Base-by-base conservation (phyloP, 2,888 invertebrate genomes). In the Rosalia funebris region DNA sequence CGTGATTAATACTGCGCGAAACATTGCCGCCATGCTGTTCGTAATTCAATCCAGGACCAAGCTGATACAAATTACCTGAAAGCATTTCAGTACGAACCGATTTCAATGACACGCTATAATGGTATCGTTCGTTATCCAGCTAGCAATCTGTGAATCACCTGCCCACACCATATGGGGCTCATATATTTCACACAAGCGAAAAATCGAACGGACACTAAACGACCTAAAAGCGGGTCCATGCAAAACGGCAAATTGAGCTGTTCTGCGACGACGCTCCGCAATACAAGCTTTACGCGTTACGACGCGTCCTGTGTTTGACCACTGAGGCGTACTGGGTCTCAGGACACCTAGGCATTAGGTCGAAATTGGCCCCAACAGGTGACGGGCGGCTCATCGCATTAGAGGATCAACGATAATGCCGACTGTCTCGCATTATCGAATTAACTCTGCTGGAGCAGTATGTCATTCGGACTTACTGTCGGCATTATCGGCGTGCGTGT, bases 251-350 rank as follows among this genome's bases (percentile, higher is more conserved):
- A 74, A 73, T 72, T 73, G 71, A 69, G 72, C 71, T 71, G 70
- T 73, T 70, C 52, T 59, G 46, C 54, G 60, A 63, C 57, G 60
- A 66, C 63, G 65, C 60, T 63, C 55, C 46, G 47, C 57, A 55
- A 15, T 42, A 63, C 60, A 48, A 65, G 65, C 63, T 65, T 68
- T 53, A 71, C 69, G 62, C 63, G 60, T 67, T 67, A 61, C 67
- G 71, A 71, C 71, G 68, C 62, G 61, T 54, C 55, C 63, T 70
- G 60, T 71, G 71, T 66, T 69, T 71, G 69, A 70, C 71, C 71
- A 70, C 45, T 64, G 63, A 65, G 66, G 71, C 70, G 68, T 70
- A 57, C 48, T 57, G 41, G 50, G 46, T 31, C 55, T n/a, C 20
- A 9, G 25, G 44, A 20, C 42, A 53, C 42, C 15, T 32, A 32